Conservation (phyloP, 2,797 vertebrate genomes). For the Amphiprion clarkii region DNA sequence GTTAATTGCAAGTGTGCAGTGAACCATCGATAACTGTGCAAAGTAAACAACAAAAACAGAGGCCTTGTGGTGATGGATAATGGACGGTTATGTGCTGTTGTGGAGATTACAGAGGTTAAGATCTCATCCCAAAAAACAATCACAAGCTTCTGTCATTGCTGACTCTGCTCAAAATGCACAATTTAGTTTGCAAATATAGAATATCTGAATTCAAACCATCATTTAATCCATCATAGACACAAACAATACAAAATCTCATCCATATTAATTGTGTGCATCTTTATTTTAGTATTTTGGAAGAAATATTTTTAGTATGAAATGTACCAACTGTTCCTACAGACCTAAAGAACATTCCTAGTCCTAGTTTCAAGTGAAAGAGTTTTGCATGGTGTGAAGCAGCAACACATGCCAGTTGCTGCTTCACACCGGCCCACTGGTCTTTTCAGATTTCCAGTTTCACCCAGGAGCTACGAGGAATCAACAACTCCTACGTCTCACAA, state of each 20-base stretch:
- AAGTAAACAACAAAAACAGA: conserved; percentile 45
- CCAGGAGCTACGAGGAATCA: too few relatives aligned
- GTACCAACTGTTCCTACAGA: too few relatives aligned
- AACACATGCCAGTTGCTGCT: too few relatives aligned
- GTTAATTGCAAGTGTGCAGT: conserved; percentile 49
- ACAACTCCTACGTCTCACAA: too few relatives aligned
- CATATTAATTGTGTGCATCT: too few relatives aligned
- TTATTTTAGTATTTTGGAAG: too few relatives aligned
- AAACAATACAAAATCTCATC: neutral
- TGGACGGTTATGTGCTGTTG: conserved; percentile 39
- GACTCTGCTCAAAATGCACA: neutral
- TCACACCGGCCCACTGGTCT: too few relatives aligned
- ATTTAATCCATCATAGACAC: neutral
- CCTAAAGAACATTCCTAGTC: too few relatives aligned
- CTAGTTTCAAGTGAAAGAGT: too few relatives aligned
- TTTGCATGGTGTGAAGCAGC: too few relatives aligned
- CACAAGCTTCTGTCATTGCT: conserved; percentile 9
- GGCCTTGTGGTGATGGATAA: conserved; percentile 36
- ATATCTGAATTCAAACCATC: neutral
- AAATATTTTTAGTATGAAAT: too few relatives aligned
- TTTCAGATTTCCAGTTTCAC: too few relatives aligned
- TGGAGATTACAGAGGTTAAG: conserved; percentile 36
- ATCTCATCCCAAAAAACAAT: conserved; percentile 19
- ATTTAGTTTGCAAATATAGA: neutral
- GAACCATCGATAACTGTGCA: conserved; percentile 35